Percentiles rank a stretch among this genome's conserved stretches.
phyloP scores from a whole-genome alignment of 2,888 invertebrate species.

The Sycophila texana region DNA sequence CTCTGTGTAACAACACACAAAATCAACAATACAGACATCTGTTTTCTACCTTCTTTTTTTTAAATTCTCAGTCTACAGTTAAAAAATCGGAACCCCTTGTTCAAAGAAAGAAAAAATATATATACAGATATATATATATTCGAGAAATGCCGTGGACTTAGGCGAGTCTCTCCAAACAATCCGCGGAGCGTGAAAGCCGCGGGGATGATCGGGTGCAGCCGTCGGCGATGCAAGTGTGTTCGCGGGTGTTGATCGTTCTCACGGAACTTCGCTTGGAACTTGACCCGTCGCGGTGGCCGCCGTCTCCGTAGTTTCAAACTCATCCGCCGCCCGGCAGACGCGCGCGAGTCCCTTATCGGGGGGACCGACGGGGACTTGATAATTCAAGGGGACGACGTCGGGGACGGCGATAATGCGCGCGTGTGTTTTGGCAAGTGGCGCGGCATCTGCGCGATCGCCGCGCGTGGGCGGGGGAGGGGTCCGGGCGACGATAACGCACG shows the following conservation, averaged over 20 bases:
- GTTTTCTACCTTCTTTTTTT: too few relatives aligned
- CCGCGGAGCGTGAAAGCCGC: constrained; percentile 1
- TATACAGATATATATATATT: neutral
- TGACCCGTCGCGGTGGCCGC: constrained; percentile 29
- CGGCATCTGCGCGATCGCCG: constrained; percentile 64
- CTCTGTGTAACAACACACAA: too few relatives aligned
- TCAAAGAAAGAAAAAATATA: neutral
- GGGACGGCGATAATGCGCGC: constrained; percentile 29
- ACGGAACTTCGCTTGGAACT: constrained; percentile 26
- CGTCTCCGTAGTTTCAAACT: constrained; percentile 44
- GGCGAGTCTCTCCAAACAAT: neutral
- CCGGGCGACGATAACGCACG: constrained; percentile 12
- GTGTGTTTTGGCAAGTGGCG: constrained; percentile 68
- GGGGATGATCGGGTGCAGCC: constrained; percentile 14
- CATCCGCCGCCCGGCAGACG: constrained; percentile 17
- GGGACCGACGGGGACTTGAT: constrained; percentile 47
- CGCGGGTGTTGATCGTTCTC: constrained; percentile 39
- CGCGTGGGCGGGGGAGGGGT: constrained; percentile 37
- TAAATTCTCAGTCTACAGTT: neutral
- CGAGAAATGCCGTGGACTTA: too few relatives aligned
- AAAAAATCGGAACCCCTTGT: neutral
- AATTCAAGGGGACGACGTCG: constrained; percentile 45
- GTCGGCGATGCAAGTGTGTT: constrained; percentile 19
- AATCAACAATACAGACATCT: too few relatives aligned
- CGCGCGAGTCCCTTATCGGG: constrained; percentile 40